These are phyloP conservation scores for Sinonovacula constricta DNA, from an alignment of 1,140 invertebrate genomes.

Conservation along the genomic window DNA sequence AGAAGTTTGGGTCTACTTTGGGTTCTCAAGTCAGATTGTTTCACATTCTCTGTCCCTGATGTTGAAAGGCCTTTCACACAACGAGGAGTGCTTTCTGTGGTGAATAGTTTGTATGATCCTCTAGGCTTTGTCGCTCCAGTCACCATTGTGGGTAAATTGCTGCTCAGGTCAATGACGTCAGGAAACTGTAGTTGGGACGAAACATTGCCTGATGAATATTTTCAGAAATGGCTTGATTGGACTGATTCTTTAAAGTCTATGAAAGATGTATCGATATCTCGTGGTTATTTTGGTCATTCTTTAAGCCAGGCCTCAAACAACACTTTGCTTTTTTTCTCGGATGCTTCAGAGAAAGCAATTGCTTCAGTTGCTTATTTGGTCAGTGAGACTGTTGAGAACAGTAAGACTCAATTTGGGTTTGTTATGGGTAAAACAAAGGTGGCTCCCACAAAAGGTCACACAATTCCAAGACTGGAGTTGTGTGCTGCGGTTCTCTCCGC, in stretches of 20 bases:
- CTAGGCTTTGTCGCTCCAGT: slow-evolving; percentile 15
- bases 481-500: slow-evolving; percentile 17
- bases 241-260: slow-evolving; percentile 10
- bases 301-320: neutral
- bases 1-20: neutral
- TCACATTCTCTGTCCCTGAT: neutral
- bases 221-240: slow-evolving; percentile 2
- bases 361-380: slow-evolving; percentile 5
- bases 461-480: slow-evolving; percentile 19
- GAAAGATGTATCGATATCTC: neutral
- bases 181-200: neutral
- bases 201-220: neutral
- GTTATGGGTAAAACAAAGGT: slow-evolving; percentile 12
- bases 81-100: neutral
- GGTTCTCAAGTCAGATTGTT: neutral
- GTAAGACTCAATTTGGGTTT: slow-evolving; percentile 9
- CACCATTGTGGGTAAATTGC: neutral
- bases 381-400: neutral
- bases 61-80: neutral
- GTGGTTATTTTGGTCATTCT: neutral
- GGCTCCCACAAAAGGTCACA: neutral
- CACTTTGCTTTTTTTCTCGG: slow-evolving; percentile 8
- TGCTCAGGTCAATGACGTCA: neutral
- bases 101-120: neutral
- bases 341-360: slow-evolving; percentile 32